Evolutionary conservation across 2,888 invertebrate genomes (phyloP), one percentile per base, ranked within the genome.

Genomic region (Drosophila vallismaia): DNA sequence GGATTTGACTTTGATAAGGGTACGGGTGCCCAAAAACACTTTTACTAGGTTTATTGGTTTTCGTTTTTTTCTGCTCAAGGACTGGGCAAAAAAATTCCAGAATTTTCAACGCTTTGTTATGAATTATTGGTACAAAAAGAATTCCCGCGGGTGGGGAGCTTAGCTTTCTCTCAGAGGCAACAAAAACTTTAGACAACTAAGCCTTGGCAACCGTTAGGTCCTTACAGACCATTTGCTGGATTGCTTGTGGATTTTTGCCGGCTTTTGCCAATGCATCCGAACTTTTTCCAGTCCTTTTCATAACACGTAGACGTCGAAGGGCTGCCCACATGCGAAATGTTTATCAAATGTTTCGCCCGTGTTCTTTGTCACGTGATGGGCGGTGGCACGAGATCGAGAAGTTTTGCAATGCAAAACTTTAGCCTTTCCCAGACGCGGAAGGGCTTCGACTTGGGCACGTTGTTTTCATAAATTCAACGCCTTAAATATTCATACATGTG

Each of bases 1-100:
- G 36, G 51, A 46, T 54, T 48, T 79, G 82, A 88, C 86, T 85
- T 88, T 88, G 89, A 88, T 69, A 78, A 88, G 86, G 87, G 88
- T 88, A 71, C 57, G 86, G 85, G 88, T 88, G 71, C 55, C 57
- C 50, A 19, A 7, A 36, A 53, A 49, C 53, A 69, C 68, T 81
- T 71, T 50, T 71, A 53, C 74, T 42, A 10, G 71, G 81, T 80
- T 84, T 82, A 82, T 82, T 82, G 86, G 52, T 59, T 67, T 76
- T 73, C 58, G 38, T 50, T 42, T 38, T n/a, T 38, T 56, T 52
- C 42, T 3, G 24, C 31, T 38, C 26, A 46, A 46, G 31, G 45
- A 64, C 64, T 73, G 76, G 74, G 63, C 70, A 51, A 46, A 66
- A 66, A 66, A 64, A 62, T 67, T 56, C 53, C 46, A 62, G 38